Evolutionary conservation across 1,140 invertebrate species (phyloP), one percentile per base, ranked within the genome.

Genomic region (Megalopta genalis): DNA sequence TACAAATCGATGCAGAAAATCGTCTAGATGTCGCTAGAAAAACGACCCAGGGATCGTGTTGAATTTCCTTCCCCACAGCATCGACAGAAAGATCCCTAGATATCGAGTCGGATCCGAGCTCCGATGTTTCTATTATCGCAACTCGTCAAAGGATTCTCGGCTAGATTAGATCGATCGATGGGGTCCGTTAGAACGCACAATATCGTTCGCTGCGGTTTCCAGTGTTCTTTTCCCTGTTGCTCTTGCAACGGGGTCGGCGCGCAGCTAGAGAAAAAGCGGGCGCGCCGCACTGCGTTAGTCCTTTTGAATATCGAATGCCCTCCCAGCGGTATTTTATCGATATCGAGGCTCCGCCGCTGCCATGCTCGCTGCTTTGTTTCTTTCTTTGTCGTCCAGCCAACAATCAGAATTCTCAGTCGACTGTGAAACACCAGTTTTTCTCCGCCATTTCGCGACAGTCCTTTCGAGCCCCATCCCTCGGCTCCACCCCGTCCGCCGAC

Each of bases 371-470:
- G 25, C 59, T 62, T 62, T 62, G 23, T 62, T 27, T 27, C 59
- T 62, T 27, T 62, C 59, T 62, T 27, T 27, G 59, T 62, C 59
- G 23, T 62, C 59, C 12, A 12, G 59, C 25, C 59, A 27, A 27
- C 59, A 62, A 62, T 62, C 59, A 62, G 59, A 62, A 62, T 62
- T 62, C 25, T 62, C 59, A 62, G 12, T 62, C 59, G 59, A 27
- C 59, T n/a, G 25, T 27, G 23, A 27, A 62, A 62, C 21, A 25
- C 23, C 25, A 4, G 21, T 27, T 62, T 27, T 27, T 16, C 59
- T 62, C 57, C 23, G 59, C 25, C 21, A 42, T 65, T 39, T 52
- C 16, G 16, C 16, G 16, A 21, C 16, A 16, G 49, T 52, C 49
- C 49, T 21, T 14, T 16, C 49, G 14, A 16, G 2, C 49, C 49